Base-by-base conservation (phyloP, 2,113 vertebrate species). In the Prunella himalayana region DNA sequence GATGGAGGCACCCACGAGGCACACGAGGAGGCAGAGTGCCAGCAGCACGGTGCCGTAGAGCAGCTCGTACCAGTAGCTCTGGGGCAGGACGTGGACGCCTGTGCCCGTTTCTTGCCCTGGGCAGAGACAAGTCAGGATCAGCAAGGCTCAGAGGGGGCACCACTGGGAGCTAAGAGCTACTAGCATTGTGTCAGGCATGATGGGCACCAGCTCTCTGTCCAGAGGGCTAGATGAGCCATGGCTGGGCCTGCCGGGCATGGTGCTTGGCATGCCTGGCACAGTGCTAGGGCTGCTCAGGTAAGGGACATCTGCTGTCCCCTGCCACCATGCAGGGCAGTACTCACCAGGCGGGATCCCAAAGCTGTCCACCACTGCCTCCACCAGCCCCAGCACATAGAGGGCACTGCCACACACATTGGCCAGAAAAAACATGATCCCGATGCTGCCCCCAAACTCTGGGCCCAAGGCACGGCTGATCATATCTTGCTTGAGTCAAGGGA, bases 401-500 rank as follows among this genome's bases (percentile, higher is more conserved):
- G 99, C 99, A 42, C 99, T 98, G 92, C 98, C 98, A 6, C 98
- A 99, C 75, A 99, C 98, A 0, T 99, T 99, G 71, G 99, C 99
- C 69, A 99, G 94, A 94, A 99, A 99, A 97, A 99, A 99, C 99
- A 99, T 99, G 95, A 99, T 98, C 12, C 99, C 99, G 0, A 99
- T 99, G 72, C 99, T 99, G 82, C 99, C 99, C 1, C 99, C 99
- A 1, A 99, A 99, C 96, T 99, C 99, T 0, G 99, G 99, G 10
- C 99, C 99, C 87, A 99, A 63, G 4, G 99, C 99, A 80, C 99
- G 97, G 94, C 99, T 99, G 96, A 99, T 99, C 99, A 99, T 99
- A 91, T 99, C 99, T 99, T 75, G 37, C 33, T 35, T 0, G 0
- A 51, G 96, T 98, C 94, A 98, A 98, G 97, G 97, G 63, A 85